Evolutionary conservation across 2,888 invertebrate genomes (phyloP).

Genomic region (Antitype chi): DNA sequence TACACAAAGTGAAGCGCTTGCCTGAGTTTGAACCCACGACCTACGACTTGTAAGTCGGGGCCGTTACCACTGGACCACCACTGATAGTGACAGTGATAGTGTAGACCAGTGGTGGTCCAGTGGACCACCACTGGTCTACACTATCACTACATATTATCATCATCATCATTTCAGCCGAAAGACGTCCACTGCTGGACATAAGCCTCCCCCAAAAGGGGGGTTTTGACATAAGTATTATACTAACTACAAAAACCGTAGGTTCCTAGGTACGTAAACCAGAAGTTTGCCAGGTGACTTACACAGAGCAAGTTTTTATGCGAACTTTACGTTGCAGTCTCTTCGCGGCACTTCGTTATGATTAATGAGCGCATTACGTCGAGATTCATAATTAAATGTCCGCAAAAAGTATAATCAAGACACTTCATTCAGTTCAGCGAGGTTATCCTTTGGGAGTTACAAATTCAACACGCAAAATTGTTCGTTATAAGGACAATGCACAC

Average conservation of each 20-base stretch:
- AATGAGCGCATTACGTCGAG: constrained; percentile 75
- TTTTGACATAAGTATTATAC: no score
- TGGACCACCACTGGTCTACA: no score
- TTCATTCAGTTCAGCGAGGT: constrained; percentile 71
- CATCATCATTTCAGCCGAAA: no score
- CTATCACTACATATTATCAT: no score
- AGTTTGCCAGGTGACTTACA: constrained; percentile 15
- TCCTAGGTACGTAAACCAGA: background rate
- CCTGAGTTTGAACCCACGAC: no score
- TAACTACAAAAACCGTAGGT: background rate
- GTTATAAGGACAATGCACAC: constrained; percentile 6
- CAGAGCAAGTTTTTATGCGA: constrained; percentile 40
- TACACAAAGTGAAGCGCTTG: no score
- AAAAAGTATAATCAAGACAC: constrained; percentile 76
- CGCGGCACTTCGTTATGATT: constrained; percentile 71
- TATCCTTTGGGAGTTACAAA: constrained; percentile 63
- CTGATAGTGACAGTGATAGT: no score
- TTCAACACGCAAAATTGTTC: constrained; percentile 45
- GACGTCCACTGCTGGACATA: no score
- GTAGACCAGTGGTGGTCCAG: no score
- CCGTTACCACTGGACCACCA: no score
- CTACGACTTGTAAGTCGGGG: no score
- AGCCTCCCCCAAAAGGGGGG: no score
- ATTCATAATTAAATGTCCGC: constrained; percentile 77
- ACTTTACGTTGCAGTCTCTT: constrained; percentile 53